Base-by-base conservation (phyloP, 2,113 vertebrate genomes). In the Cololabis saira region DNA sequence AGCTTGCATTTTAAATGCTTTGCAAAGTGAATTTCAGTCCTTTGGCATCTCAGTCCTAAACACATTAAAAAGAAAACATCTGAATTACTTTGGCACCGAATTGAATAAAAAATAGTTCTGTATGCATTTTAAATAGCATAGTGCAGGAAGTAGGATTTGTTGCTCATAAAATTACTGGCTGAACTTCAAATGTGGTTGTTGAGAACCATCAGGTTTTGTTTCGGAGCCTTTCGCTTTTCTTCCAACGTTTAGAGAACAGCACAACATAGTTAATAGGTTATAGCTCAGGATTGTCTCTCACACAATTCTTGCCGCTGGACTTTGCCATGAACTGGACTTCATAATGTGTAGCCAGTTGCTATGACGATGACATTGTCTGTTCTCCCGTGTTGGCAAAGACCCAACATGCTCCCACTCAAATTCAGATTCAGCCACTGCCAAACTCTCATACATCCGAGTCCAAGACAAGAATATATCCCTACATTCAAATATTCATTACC, bases 301-400 rank as follows among this genome's bases (percentile, higher is more conserved):
- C 63, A 40, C 33, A 24, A 37, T 1, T 71, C 3, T 67, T 70
- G 1, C 16, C 52, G 21, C 17, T 52, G 66, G 71, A 68, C 64
- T 74, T n/a, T 21, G 14, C 54, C 6, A 13, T 74, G 40, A 77
- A 82, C 81, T 65, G 69, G 11, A 67, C 62, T 72, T 65, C 24
- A 74, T 71, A 65, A 21, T 60, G 42, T 51, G 60, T 55, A 59
- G 56, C 56, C 19, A 24, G 85, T 87, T 90, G 86, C 82, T 69
- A 87, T 85, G 84, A 66, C 63, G 54, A 85, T 83, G 69, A 52
- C 74, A 74, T 33, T 65, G 70, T 75, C 77, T 74, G 33, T 75
- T 80, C 53, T 75, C 68, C 22, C 58, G 65, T 66, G 61, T 48
- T 83, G 75, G 85, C 51, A 2, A 40, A 19, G 44, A 57, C 61